These are phyloP conservation scores for Caprella mutica DNA, from an alignment of 2,888 invertebrate species.

Conservation along the genomic window DNA sequence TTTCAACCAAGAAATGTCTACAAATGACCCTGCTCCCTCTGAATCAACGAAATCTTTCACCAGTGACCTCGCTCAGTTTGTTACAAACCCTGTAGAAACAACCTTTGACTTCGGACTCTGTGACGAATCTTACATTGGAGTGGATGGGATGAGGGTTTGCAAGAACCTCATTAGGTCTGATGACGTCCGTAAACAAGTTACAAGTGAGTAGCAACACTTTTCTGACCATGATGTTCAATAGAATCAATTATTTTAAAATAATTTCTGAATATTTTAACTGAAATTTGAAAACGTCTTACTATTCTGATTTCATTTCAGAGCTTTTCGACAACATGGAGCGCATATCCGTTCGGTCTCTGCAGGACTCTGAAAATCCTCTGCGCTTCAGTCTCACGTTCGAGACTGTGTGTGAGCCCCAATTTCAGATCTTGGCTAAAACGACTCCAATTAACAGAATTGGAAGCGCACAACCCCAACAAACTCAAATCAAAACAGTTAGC, in stretches of 20 bases:
- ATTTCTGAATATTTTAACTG: too few relatives aligned
- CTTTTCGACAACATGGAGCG: slow-evolving; percentile 8
- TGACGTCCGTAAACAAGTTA: not conserved
- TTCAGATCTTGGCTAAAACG: too few relatives aligned
- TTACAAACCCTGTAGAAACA: too few relatives aligned
- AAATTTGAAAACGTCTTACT: too few relatives aligned
- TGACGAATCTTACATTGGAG: slow-evolving; percentile 4
- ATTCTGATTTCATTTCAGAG: not conserved
- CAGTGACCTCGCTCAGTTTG: not conserved
- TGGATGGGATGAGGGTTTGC: slow-evolving; percentile 1
- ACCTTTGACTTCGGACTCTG: not conserved
- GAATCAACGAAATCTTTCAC: not conserved
- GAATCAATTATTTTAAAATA: too few relatives aligned
- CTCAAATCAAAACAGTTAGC: not conserved
- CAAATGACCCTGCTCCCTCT: too few relatives aligned
- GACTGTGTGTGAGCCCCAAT: too few relatives aligned
- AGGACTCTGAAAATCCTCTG: not conserved
- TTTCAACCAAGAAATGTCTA: too few relatives aligned
- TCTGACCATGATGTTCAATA: not conserved
- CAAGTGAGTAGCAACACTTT: not conserved
- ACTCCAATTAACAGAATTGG: too few relatives aligned
- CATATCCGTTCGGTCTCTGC: not conserved
- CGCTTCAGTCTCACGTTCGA: slow-evolving; percentile 6
- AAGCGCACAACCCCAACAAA: too few relatives aligned
- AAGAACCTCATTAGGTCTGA: not conserved